These are phyloP conservation scores for Spinibarbus caldwelli DNA, from an alignment of 2,797 vertebrate species.

Conservation along the genomic window DNA sequence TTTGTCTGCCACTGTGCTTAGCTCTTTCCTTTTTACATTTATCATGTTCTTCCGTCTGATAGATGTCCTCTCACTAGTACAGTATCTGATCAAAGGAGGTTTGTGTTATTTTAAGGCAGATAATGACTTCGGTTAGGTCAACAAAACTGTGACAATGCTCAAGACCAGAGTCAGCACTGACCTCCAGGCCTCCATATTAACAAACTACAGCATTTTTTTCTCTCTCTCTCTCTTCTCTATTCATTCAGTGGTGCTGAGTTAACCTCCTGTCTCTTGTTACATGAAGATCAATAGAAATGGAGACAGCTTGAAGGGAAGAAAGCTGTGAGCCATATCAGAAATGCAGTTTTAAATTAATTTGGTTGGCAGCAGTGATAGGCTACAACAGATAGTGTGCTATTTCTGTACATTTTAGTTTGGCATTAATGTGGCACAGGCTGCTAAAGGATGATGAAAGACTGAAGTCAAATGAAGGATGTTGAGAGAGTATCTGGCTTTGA, in stretches of 20 bases:
- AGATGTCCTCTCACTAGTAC: slow-evolving; percentile 24
- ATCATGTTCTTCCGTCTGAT: slow-evolving; percentile 5
- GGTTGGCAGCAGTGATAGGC: neutral
- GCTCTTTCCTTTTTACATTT: neutral
- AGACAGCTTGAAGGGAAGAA: slow-evolving; percentile 39
- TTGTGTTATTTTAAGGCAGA: slow-evolving; percentile 33
- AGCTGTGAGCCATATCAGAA: slow-evolving; percentile 32
- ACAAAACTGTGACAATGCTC: slow-evolving; percentile 26
- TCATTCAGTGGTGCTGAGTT: slow-evolving; percentile 51
- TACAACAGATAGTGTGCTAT: slow-evolving; percentile 3
- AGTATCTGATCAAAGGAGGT: slow-evolving; percentile 44
- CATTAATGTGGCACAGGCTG: slow-evolving; percentile 2
- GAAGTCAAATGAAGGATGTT: slow-evolving; percentile 16
- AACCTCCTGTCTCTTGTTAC: slow-evolving; percentile 61
- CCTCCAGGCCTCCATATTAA: slow-evolving; percentile 35
- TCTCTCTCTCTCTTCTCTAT: neutral
- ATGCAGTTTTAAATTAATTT: slow-evolving; percentile 21
- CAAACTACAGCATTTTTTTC: slow-evolving; percentile 11
- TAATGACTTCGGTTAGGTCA: slow-evolving; percentile 34
- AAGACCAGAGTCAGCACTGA: slow-evolving; percentile 32
- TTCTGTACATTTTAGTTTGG: slow-evolving; percentile 6
- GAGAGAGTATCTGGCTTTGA: slow-evolving; percentile 37
- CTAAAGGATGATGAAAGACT: slow-evolving; percentile 10
- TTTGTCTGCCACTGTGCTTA: neutral
- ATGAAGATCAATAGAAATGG: slow-evolving; percentile 58